A percentile compares a stretch with the other conserved stretches of the same genome.
Conservation (phyloP, 1,140 invertebrate species). For the Archivesica marissinica region DNA sequence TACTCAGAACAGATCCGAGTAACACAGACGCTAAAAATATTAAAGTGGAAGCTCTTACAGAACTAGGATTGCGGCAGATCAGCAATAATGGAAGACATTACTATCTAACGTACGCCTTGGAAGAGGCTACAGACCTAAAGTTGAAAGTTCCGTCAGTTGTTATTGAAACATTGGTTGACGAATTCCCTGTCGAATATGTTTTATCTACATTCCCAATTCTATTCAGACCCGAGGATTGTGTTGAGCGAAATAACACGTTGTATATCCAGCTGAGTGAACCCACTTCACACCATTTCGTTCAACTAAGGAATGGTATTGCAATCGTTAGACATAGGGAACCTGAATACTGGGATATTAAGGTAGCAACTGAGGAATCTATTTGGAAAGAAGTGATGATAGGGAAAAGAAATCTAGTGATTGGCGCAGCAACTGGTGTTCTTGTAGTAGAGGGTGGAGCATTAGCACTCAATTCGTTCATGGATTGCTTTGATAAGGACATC, state of each 20-base stretch:
- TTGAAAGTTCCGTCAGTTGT: constrained; percentile 3
- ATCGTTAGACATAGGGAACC: constrained; percentile 52
- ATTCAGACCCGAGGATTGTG: constrained; percentile 73
- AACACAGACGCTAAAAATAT: constrained; percentile 70
- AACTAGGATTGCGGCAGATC: constrained; percentile 66
- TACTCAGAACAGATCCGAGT: constrained; percentile 53
- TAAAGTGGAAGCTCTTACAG: constrained; percentile 66
- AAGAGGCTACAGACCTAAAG: constrained; percentile 65
- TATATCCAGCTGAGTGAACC: constrained; percentile 68
- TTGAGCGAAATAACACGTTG: constrained; percentile 58
- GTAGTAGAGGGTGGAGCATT: constrained; percentile 56
- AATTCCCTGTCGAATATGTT: constrained; percentile 61
- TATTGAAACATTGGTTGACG: constrained; percentile 49
- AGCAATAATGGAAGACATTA: constrained; percentile 77
- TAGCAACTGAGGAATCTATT: constrained; percentile 53
- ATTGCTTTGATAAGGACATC: constrained; percentile 63
- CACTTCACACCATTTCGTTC: constrained; percentile 52
- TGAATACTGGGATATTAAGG: constrained; percentile 64
- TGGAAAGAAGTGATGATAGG: constrained; percentile 62
- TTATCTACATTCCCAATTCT: constrained; percentile 61
- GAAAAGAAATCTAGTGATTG: not conserved
- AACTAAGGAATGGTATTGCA: constrained; percentile 70
- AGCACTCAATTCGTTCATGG: constrained; percentile 54
- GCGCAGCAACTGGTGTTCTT: constrained; percentile 40
- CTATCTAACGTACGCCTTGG: constrained; percentile 72